These are phyloP conservation scores for Pagetopsis macropterus DNA, from an alignment of 2,797 vertebrate genomes.

Conservation along the genomic window DNA sequence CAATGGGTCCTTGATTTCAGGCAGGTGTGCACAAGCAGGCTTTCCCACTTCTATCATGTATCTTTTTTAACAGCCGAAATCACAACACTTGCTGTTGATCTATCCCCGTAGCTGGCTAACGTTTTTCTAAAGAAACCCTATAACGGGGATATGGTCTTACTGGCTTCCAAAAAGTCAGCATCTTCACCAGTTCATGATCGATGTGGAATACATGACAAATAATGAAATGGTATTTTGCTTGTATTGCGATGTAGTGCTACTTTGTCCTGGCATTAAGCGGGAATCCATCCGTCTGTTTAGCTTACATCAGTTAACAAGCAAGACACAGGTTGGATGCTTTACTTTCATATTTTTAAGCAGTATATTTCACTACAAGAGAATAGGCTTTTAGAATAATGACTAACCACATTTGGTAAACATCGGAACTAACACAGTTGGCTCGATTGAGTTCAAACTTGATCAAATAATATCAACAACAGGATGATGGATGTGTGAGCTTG, in stretches of 20 bases:
- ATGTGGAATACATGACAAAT: not conserved
- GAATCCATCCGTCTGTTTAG: not conserved
- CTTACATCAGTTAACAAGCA: not conserved
- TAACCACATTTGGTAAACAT: too few species aligned
- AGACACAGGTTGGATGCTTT: not conserved
- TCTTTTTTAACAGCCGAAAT: not conserved
- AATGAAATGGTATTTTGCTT: not conserved
- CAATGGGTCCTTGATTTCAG: constrained; percentile 2
- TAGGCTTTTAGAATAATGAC: not conserved
- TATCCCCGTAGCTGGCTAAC: not conserved
- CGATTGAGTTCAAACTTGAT: too few species aligned
- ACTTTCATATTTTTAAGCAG: constrained; percentile 9
- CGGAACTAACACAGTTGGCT: too few species aligned
- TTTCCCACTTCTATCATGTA: not conserved
- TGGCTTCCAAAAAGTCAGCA: not conserved
- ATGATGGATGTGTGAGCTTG: too few species aligned
- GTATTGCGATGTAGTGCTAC: not conserved
- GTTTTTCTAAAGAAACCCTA: not conserved
- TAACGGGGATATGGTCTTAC: not conserved
- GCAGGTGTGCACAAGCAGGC: not conserved
- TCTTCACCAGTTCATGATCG: not conserved
- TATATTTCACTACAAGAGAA: not conserved
- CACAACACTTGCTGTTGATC: not conserved
- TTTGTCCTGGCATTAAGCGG: not conserved
- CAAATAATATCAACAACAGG: too few species aligned